phyloP scores from a whole-genome alignment of 2,888 invertebrate genomes.

The Plagodis dolabraria region DNA sequence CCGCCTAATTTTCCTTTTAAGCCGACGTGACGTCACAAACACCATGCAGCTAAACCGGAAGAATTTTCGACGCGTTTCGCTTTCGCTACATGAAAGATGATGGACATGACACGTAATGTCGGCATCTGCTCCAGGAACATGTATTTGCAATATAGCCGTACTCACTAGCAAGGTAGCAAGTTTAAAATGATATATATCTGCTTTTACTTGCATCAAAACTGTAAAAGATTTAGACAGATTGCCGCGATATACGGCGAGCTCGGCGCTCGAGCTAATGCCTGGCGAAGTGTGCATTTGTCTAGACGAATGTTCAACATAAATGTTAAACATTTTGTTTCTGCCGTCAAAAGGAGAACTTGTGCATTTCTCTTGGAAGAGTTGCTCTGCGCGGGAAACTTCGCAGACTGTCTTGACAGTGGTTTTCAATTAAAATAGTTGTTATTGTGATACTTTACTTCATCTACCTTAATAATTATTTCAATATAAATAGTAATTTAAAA shows the following conservation, averaged over 20 bases:
- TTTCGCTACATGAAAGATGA: too few relatives aligned
- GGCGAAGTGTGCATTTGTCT: conserved; percentile 49
- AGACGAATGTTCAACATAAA: conserved; percentile 61
- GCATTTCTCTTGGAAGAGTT: conserved; percentile 30
- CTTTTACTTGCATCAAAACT: conserved; percentile 18
- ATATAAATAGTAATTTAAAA: too few relatives aligned
- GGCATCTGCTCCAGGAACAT: too few relatives aligned
- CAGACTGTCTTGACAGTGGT: conserved; percentile 43
- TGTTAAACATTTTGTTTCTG: conserved; percentile 53
- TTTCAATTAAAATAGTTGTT: conserved; percentile 16
- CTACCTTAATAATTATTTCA: too few relatives aligned
- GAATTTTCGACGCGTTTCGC: too few relatives aligned
- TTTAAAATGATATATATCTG: conserved; percentile 11
- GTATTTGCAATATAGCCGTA: too few relatives aligned
- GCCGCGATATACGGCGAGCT: conserved; percentile 13
- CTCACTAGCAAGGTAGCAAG: too few relatives aligned
- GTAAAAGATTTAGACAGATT: conserved; percentile 26
- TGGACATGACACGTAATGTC: too few relatives aligned
- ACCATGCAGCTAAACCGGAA: too few relatives aligned
- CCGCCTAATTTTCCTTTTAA: too few relatives aligned
- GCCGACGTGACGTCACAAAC: too few relatives aligned
- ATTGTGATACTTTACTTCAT: too few relatives aligned
- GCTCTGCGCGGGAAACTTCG: conserved; percentile 56
- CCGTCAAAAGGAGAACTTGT: conserved; percentile 23
- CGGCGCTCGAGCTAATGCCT: conserved; percentile 15